Conservation (phyloP, 2,113 vertebrate species). For the Ailurus styani region DNA sequence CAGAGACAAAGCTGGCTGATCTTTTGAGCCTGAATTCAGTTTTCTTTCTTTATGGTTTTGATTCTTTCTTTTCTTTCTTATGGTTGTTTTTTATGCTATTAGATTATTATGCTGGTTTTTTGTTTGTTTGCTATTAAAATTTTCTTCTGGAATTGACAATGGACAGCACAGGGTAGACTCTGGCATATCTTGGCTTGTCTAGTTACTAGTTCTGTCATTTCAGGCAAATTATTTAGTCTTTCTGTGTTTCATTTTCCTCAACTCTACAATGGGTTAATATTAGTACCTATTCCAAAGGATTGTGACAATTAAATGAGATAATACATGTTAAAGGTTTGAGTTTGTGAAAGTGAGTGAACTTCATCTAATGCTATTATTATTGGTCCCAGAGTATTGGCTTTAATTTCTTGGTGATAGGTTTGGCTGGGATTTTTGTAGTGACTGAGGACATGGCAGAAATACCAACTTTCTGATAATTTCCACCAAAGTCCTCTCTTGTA, state of each 20-base stretch:
- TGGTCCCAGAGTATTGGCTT: background rate
- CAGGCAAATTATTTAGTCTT: background rate
- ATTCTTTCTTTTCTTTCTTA: too few species aligned
- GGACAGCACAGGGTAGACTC: background rate
- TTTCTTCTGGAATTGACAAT: background rate
- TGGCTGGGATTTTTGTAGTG: background rate
- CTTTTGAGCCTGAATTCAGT: background rate
- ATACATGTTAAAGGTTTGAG: background rate
- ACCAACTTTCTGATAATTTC: background rate
- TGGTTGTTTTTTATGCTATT: background rate
- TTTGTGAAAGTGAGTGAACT: background rate
- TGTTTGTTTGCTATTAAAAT: background rate
- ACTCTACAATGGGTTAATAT: background rate
- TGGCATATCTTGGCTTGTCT: background rate
- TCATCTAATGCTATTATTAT: background rate
- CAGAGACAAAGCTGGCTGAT: background rate
- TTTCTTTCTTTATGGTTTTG: background rate
- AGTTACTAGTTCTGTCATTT: background rate
- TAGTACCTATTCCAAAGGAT: background rate
- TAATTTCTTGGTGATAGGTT: background rate
- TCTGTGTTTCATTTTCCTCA: background rate
- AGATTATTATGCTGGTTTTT: too few species aligned
- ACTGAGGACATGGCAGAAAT: background rate
- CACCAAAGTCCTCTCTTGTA: background rate
- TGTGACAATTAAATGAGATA: background rate